A percentile compares a stretch with the other conserved stretches of the same genome.
Conservation (phyloP, 2,888 invertebrate genomes). For the Dorcus hopei region DNA sequence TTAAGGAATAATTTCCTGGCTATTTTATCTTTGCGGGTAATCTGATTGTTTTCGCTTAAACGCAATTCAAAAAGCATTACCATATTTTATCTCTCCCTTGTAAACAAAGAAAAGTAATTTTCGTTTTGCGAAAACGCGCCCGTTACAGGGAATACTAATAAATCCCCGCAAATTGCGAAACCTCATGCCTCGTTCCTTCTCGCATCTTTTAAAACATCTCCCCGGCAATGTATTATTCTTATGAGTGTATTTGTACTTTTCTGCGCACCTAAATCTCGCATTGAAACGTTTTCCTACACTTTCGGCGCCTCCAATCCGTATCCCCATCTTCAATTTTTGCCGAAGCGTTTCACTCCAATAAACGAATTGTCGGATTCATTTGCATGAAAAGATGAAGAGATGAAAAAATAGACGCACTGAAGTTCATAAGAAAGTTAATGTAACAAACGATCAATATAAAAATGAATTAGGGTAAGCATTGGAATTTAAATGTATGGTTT, state of each 20-base stretch:
- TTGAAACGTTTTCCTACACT: conserved; percentile 5
- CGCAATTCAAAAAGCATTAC: neutral
- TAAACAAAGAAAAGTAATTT: conserved; percentile 1
- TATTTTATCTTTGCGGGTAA: too few relatives aligned
- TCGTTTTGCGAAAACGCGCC: neutral
- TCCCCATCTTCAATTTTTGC: conserved; percentile 12
- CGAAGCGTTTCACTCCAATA: conserved; percentile 3
- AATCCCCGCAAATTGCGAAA: conserved; percentile 2
- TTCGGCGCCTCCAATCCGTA: conserved; percentile 9
- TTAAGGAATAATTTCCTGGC: too few relatives aligned
- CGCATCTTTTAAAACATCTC: neutral
- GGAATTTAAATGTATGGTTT: too few relatives aligned
- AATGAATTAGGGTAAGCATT: too few relatives aligned
- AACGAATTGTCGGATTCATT: conserved; percentile 3
- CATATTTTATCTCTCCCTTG: neutral
- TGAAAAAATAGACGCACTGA: neutral
- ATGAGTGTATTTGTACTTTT: conserved; percentile 9
- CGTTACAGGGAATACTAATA: neutral
- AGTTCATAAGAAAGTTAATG: neutral
- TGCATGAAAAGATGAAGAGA: conserved; percentile 1
- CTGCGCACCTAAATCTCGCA: neutral
- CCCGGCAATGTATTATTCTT: conserved; percentile 8
- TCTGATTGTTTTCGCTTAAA: neutral
- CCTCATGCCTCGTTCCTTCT: neutral
- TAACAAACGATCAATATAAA: too few relatives aligned